A percentile compares a stretch with the other conserved stretches of the same genome.
Conservation (phyloP, 2,113 vertebrate genomes). For the Mesocricetus auratus region DNA sequence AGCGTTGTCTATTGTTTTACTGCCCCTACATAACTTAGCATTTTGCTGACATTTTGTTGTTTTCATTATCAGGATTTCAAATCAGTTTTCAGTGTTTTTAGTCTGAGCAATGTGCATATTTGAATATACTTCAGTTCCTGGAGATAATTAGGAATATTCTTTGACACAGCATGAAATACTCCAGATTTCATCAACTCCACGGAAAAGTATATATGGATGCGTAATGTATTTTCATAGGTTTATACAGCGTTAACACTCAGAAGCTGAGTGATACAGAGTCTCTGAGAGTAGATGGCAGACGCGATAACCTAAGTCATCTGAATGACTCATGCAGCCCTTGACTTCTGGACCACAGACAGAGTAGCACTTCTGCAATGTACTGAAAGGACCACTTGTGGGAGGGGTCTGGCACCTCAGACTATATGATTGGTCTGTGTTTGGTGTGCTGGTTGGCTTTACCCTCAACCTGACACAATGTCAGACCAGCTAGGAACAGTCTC, state of each 20-base stretch:
- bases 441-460: background rate
- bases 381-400: background rate
- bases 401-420: accelerated
- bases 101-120: background rate
- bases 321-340: background rate
- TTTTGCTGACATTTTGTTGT: conserved; percentile 54
- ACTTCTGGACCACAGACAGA: background rate
- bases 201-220: background rate
- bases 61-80: conserved; percentile 62
- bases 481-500: background rate
- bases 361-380: background rate
- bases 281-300: background rate
- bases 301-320: background rate
- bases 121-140: background rate
- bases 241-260: background rate
- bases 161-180: background rate
- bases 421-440: background rate
- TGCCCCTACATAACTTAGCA: conserved; percentile 31
- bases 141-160: conserved; percentile 27
- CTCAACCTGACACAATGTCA: background rate
- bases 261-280: background rate
- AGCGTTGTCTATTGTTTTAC: conserved; percentile 13
- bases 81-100: conserved; percentile 28
- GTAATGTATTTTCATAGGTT: background rate
- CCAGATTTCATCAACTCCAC: background rate